Conservation (phyloP, 1,140 invertebrate genomes). For the Bactericera cockerelli region DNA sequence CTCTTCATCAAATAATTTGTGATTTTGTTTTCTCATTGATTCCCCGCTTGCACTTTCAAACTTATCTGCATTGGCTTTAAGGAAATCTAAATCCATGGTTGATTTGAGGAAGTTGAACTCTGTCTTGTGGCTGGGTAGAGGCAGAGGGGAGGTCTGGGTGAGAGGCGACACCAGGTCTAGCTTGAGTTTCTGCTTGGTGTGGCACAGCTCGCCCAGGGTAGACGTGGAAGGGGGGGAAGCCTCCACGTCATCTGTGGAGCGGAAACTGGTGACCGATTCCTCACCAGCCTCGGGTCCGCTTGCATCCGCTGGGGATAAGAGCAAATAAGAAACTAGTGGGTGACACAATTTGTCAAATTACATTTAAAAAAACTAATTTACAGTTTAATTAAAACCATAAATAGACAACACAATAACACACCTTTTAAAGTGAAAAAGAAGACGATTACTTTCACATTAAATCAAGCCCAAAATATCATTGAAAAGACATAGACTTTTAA, state of each 20-base stretch:
- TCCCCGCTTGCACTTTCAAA: not conserved
- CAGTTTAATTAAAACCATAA: too few species aligned
- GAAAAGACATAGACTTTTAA: too few species aligned
- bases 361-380: slow-evolving; percentile 12
- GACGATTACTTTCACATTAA: too few species aligned
- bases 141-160: not conserved
- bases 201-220: slow-evolving; percentile 48
- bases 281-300: too few species aligned
- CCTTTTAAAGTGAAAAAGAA: too few species aligned
- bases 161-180: slow-evolving; percentile 36
- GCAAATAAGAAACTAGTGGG: too few species aligned
- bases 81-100: not conserved
- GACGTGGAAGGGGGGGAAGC: slow-evolving; percentile 15
- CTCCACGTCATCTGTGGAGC: not conserved
- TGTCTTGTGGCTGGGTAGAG: not conserved
- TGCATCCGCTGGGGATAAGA: too few species aligned
- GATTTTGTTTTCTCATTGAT: too few species aligned
- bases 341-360: slow-evolving; percentile 11
- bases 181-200: slow-evolving; percentile 52
- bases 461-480: too few species aligned
- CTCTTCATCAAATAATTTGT: too few species aligned
- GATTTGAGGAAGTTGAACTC: slow-evolving; percentile 5
- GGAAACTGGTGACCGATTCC: slow-evolving; percentile 7
- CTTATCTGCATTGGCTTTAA: not conserved
- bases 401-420: too few species aligned